Conservation (phyloP, 2,113 vertebrate genomes). For the Stercorarius parasiticus region DNA sequence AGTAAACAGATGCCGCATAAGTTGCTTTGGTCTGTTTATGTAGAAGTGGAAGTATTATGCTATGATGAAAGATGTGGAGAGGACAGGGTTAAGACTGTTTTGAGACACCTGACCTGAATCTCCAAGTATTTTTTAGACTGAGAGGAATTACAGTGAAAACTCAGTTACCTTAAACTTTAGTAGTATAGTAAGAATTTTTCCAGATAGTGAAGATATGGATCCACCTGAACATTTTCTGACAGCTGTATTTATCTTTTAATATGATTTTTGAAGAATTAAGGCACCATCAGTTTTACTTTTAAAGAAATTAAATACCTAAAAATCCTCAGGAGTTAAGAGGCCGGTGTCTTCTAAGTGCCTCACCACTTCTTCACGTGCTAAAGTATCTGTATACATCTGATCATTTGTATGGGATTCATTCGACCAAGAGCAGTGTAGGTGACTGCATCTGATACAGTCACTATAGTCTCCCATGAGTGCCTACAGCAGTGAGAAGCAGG, state of each 20-base stretch:
- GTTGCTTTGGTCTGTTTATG: not conserved
- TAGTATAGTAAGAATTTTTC: not conserved
- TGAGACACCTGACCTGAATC: not conserved
- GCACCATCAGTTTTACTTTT: not conserved
- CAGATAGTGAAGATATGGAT: not conserved
- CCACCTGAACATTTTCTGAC: not conserved
- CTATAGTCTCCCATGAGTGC: not conserved
- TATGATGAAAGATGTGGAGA: not conserved
- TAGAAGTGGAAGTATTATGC: not conserved
- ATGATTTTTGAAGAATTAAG: not conserved
- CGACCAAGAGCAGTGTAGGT: not conserved
- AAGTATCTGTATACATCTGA: not conserved
- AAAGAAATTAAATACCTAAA: not conserved
- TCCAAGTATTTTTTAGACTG: not conserved
- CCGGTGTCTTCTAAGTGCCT: not conserved
- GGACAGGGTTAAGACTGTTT: not conserved
- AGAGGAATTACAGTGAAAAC: not conserved
- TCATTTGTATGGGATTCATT: not conserved
- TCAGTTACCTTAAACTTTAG: not conserved
- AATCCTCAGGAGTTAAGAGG: not conserved
- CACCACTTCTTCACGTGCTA: not conserved
- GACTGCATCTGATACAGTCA: constrained; percentile 27
- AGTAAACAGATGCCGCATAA: not conserved
- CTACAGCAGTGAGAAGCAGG: not conserved
- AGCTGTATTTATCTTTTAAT: not conserved